phyloP scores from a whole-genome alignment of 2,113 vertebrate species.

The Pygoscelis antarcticus region DNA sequence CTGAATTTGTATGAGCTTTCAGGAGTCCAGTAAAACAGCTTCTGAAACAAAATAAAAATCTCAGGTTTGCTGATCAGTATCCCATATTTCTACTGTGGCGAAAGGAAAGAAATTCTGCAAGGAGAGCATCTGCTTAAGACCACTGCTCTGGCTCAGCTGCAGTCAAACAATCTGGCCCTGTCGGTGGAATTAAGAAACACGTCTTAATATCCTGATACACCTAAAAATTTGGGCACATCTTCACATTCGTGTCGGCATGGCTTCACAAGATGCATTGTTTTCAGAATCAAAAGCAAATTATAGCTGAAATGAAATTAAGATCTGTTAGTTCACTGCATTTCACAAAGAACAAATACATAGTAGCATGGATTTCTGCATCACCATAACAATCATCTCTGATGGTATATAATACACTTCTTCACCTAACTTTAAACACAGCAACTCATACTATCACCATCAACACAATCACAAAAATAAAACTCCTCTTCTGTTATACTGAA shows the following conservation, averaged over 20 bases:
- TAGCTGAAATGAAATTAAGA: conserved; percentile 45
- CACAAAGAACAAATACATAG: conserved; percentile 17
- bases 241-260: not conserved
- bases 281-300: conserved; percentile 26
- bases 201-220: not conserved
- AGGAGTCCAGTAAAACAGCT: not conserved
- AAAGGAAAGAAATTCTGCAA: not conserved
- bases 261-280: not conserved
- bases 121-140: not conserved
- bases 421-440: not conserved
- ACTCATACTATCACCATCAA: not conserved
- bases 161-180: not conserved
- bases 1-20: not conserved
- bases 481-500: not conserved
- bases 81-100: not conserved
- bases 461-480: not conserved
- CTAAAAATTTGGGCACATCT: not conserved
- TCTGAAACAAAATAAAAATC: not conserved
- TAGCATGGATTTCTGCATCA: not conserved
- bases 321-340: conserved; percentile 44
- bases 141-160: not conserved
- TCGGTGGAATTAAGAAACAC: not conserved
- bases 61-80: not conserved
- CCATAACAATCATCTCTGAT: not conserved
- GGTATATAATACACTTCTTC: not conserved